Evolutionary conservation across 2,797 vertebrate genomes (phyloP), one percentile per base, ranked within the genome.

Genomic region (Hydrolagus colliei): DNA sequence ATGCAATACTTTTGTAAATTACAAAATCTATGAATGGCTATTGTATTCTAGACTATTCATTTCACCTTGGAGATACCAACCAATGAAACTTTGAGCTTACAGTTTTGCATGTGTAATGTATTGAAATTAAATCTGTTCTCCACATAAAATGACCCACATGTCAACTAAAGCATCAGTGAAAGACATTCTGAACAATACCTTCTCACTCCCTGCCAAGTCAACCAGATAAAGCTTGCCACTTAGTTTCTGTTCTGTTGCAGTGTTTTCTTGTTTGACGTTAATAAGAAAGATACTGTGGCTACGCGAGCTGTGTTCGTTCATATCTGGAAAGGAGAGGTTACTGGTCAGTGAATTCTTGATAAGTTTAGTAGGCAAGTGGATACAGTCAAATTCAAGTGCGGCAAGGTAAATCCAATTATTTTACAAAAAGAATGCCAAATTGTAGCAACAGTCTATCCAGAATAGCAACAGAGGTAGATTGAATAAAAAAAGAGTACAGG

Each of bases 221-320:
- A 98, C 97, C 85, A 98, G 95, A 92, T 96, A 98, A 78, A 98
- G 96, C 91, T 98, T 98, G 67, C 97, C 96, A 10, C 96, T 98
- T 61, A 98, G 92, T 88, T 98, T 98, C 91, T 97, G 96, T 77
- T 97, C 97, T 0, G 96, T 98, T 92, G 96, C 95, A 62, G 94
- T 95, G 91, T 98, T 97, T 90, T 98, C 97, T 94, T 98, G 97
- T 89, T 98, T 98, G 90, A 98, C 97, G 87, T 97, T 98, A 92
- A 98, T 97, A 89, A 95, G 95, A 94, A 98, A 98, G 93, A 98
- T 97, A 90, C 97, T 98, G 92, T 98, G 97, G 92, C 97, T 98
- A 90, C 97, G 93, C 90, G 97, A 98, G 89, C 97, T 98, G 94
- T 98, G 96, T 88, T 98, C 97, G 77, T 98, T 98, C 97, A 98